Conservation (phyloP, 37 sponge, comb jelly and placozoan species). For the Geodia barretti region DNA sequence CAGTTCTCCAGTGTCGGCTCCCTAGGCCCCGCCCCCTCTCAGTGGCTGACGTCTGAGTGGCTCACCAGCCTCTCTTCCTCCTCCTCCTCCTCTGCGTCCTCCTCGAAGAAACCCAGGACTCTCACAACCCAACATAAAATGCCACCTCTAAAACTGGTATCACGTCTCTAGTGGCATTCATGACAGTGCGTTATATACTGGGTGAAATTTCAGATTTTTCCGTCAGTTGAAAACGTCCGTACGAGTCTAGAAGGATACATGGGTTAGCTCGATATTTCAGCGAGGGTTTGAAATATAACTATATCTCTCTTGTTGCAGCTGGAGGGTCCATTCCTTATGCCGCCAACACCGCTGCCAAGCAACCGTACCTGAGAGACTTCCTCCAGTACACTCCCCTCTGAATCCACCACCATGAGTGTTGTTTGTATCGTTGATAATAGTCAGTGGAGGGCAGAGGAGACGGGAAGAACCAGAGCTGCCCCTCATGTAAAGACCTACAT, state of each 20-base stretch:
- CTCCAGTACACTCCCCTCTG: constrained; percentile 43
- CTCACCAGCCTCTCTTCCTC: constrained; percentile 48
- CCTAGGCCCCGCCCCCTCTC: constrained; percentile 61
- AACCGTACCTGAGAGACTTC: constrained; percentile 71
- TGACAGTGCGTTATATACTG: background rate
- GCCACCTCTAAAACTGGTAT: constrained; percentile 47
- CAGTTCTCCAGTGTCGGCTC: constrained; percentile 95
- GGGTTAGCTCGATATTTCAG: constrained; percentile 22
- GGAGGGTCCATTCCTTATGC: constrained; percentile 91
- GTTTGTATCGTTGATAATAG: constrained; percentile 15
- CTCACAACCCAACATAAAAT: constrained; percentile 6
- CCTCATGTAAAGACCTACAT: constrained; percentile 97
- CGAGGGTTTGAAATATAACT: background rate
- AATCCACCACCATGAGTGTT: too few species aligned
- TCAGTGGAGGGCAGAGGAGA: constrained; percentile 76
- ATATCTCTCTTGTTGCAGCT: constrained; percentile 28
- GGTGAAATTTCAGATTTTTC: constrained; percentile 66
- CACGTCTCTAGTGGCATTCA: too few species aligned
- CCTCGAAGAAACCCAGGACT: background rate
- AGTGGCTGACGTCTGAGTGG: constrained; percentile 86
- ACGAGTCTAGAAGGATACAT: constrained; percentile 88
- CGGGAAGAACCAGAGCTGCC: constrained; percentile 80
- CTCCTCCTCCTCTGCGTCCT: background rate
- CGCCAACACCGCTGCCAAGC: constrained; percentile 68
- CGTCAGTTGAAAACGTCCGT: constrained; percentile 85